Percentiles rank a stretch among this genome's conserved stretches.
These are phyloP conservation scores for Spizaetus ornatus DNA, from an alignment of 2,113 vertebrate species.

Conservation along the genomic window DNA sequence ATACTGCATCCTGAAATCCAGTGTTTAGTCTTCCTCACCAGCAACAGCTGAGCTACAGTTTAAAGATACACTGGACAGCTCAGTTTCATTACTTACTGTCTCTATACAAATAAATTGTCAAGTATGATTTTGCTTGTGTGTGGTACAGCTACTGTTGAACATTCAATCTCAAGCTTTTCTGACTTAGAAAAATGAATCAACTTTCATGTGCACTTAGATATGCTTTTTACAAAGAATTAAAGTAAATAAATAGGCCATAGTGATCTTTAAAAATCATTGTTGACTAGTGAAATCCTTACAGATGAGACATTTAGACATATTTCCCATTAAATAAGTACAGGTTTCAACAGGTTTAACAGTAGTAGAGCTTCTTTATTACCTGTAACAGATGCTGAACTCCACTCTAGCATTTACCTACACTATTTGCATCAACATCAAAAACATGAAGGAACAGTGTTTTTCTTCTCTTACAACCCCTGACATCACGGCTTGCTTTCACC, in stretches of 20 bases:
- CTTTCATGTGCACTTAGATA: background rate
- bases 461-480: background rate
- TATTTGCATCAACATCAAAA: background rate
- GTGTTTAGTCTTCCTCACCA: background rate
- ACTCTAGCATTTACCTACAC: background rate
- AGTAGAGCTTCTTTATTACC: background rate
- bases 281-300: background rate
- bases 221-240: background rate
- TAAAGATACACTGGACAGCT: background rate
- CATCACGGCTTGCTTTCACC: background rate
- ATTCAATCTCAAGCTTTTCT: background rate
- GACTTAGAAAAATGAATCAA: background rate
- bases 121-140: background rate
- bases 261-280: background rate
- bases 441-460: background rate
- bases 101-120: background rate
- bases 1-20: background rate
- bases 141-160: background rate
- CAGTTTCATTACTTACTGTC: background rate
- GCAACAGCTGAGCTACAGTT: background rate
- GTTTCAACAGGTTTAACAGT: background rate
- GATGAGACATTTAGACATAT: background rate
- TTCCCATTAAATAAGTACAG: background rate
- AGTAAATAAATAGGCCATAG: background rate
- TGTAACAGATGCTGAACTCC: background rate